Conservation (phyloP, 2,797 vertebrate genomes). For the Crypturellus tataupa region DNA sequence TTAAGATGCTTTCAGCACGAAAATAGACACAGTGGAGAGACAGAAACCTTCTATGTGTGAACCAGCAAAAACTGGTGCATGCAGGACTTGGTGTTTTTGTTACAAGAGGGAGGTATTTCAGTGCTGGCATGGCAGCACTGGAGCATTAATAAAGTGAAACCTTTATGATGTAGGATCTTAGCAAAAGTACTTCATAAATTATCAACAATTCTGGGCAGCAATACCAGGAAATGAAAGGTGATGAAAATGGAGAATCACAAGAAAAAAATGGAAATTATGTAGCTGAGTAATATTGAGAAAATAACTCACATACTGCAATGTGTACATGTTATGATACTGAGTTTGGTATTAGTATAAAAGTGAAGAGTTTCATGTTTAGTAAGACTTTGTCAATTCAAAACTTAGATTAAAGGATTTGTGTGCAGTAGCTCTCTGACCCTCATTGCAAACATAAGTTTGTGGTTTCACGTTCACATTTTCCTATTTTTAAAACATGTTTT, state of each 20-base stretch:
- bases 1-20: background rate
- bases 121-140: background rate
- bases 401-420: slow-evolving; percentile 39
- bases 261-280: slow-evolving; percentile 53
- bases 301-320: background rate
- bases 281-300: slow-evolving; percentile 59
- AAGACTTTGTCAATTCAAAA: slow-evolving; percentile 42
- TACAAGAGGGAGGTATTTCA: background rate
- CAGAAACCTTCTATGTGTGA: background rate
- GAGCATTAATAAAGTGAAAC: background rate
- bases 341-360: slow-evolving; percentile 34
- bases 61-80: background rate
- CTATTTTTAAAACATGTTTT: slow-evolving; percentile 67
- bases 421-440: slow-evolving; percentile 15
- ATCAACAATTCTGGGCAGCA: background rate
- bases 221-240: background rate
- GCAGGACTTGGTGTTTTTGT: background rate
- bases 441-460: slow-evolving; percentile 40
- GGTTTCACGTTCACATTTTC: slow-evolving; percentile 71
- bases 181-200: background rate
- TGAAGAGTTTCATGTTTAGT: slow-evolving; percentile 63
- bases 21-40: background rate
- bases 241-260: slow-evolving; percentile 40
- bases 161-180: background rate
- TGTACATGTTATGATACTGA: slow-evolving; percentile 17